Percentiles rank a stretch among this genome's conserved stretches.
Conservation (phyloP, 2,797 vertebrate genomes). For the Astyanax mexicanus region DNA sequence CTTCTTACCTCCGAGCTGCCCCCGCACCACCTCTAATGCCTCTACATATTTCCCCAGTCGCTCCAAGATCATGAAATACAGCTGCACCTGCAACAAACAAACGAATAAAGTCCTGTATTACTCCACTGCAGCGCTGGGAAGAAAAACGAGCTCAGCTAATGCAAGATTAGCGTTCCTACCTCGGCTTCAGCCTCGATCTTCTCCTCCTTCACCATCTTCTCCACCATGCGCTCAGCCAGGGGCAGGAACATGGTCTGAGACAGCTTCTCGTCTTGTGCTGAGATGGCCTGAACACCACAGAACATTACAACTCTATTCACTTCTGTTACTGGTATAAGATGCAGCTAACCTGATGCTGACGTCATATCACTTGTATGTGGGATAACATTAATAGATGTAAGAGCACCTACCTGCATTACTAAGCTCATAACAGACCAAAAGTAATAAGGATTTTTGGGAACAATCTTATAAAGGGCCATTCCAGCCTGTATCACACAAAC, state of each 20-base stretch:
- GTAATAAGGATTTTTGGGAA: constrained; percentile 98
- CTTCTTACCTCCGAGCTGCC: constrained; percentile 91
- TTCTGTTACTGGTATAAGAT: too few relatives aligned
- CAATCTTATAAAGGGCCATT: constrained; percentile 98
- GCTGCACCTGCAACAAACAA: constrained; percentile 85
- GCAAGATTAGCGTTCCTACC: constrained; percentile 70
- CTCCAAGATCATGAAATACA: constrained; percentile 98
- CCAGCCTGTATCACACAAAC: constrained; percentile 84
- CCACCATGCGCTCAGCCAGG: constrained; percentile 97
- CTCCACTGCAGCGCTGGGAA: neutral
- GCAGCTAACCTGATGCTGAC: too few relatives aligned
- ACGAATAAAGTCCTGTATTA: neutral
- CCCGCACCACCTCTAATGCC: constrained; percentile 93
- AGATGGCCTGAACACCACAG: constrained; percentile 86
- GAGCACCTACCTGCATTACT: constrained; percentile 92
- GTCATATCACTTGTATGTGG: neutral
- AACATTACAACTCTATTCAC: neutral
- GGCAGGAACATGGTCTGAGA: constrained; percentile 98
- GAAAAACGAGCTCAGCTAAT: neutral
- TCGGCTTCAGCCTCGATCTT: constrained; percentile 99
- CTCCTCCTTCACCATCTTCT: constrained; percentile 99
- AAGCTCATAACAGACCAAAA: constrained; percentile 99
- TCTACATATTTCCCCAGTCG: constrained; percentile 94
- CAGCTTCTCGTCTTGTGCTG: constrained; percentile 95
- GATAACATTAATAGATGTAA: neutral